These are phyloP conservation scores for Periparus ater DNA, from an alignment of 2,797 vertebrate species.

Conservation along the genomic window DNA sequence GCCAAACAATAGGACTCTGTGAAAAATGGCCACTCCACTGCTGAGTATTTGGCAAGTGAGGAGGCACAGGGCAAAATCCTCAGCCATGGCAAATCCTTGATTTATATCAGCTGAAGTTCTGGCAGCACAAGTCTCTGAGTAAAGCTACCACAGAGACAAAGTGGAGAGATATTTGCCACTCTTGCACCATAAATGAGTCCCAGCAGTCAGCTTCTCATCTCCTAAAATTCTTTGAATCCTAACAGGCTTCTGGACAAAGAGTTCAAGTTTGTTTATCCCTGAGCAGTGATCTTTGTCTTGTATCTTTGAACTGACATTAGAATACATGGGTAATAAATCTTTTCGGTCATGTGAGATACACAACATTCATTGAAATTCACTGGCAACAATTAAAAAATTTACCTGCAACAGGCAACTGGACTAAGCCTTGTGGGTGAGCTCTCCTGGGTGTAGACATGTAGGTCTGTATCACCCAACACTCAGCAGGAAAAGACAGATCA, in stretches of 20 bases:
- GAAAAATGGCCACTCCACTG: not conserved
- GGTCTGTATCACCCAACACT: not conserved
- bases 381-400: not conserved
- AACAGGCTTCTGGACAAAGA: not conserved
- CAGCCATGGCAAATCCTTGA: not conserved
- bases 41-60: not conserved
- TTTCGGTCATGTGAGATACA: not conserved
- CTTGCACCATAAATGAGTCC: not conserved
- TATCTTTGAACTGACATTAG: not conserved
- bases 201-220: not conserved
- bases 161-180: not conserved
- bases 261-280: not conserved
- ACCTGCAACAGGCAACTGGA: not conserved
- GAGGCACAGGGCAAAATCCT: not conserved
- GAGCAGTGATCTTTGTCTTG: not conserved
- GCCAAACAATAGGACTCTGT: fast-evolving
- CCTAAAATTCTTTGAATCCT: not conserved
- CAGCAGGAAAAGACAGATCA: not conserved
- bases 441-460: not conserved
- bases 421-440: not conserved
- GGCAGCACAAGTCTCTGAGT: not conserved
- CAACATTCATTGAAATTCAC: not conserved
- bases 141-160: not conserved
- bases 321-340: not conserved
- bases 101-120: not conserved